Evolutionary conservation across 2,113 vertebrate species (phyloP), one percentile per base, ranked within the genome.

Genomic region (Aythya baeri): DNA sequence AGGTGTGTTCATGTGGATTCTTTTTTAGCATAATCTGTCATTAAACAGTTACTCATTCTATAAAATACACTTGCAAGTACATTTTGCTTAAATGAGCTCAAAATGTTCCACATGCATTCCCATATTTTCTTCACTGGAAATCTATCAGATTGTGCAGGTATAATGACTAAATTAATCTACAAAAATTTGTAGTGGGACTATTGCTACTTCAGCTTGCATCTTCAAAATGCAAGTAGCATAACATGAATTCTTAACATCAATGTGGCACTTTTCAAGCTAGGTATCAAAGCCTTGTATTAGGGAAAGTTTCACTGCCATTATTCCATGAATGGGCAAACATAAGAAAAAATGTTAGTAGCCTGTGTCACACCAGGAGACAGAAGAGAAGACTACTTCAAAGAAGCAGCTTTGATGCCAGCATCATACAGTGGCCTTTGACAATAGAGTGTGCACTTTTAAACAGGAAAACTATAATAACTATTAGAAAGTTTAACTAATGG

Each of bases 1-100:
- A 74, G n/a, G 44, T 80, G 9, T 73, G 83, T 80, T 88, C 36
- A 34, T 20, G 32, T 17, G 11, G 36, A 59, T 83, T 49, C 17
- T 77, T 87, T 85, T 66, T 83, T 81, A 80, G 25, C 16, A 83
- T 78, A 88, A 94, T 81, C 52, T 74, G 6, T 26, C 23, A 80
- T 71, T 74, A 86, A 95, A 18, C n/a, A 80, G 5, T 79, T 77
- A 63, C 65, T 23, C 25, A 55, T 46, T 95, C 25, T 62, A 26
- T 61, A 78, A 91, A 86, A 85, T 57, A 72, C 0, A 0, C 13
- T 86, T 94, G 77, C 7, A 65, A 34, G 20, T 52, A 83, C 7
- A 7, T 89, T 63, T 55, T 67, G 12, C 20, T 80, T 70, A 59
- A 70, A 85, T 34, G 10, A 38, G 2, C 27, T 67, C 32, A 71